Evolutionary conservation across 2,113 vertebrate species (phyloP).

Genomic region (Rafetus swinhoei): DNA sequence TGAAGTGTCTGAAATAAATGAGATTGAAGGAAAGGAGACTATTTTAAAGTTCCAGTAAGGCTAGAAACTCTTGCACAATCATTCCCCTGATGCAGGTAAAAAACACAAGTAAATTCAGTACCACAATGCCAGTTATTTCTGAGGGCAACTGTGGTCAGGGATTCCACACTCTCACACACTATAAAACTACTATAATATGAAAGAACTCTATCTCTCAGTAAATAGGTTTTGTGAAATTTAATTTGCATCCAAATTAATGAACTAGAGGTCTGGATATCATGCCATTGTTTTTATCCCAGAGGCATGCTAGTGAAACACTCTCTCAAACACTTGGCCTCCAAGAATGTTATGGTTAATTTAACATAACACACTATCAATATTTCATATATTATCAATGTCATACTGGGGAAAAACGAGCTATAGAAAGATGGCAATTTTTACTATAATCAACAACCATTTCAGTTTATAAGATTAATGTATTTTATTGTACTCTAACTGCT

Average conservation of each 20-base stretch:
- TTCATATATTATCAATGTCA: neutral
- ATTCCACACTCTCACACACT: neutral
- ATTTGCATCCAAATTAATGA: constrained; percentile 61
- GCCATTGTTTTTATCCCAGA: constrained; percentile 59
- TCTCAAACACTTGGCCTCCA: constrained; percentile 54
- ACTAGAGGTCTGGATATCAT: constrained; percentile 43
- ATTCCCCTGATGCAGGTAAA: neutral
- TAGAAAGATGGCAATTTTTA: constrained; percentile 19
- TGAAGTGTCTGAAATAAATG: neutral
- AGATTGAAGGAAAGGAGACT: neutral
- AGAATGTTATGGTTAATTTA: constrained; percentile 52
- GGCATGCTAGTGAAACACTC: constrained; percentile 53
- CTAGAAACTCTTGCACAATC: neutral
- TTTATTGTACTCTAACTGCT: neutral
- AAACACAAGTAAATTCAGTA: neutral
- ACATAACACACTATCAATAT: constrained; percentile 49
- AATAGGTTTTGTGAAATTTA: constrained; percentile 64
- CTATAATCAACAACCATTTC: neutral
- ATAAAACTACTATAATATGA: neutral
- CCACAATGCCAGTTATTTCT: neutral
- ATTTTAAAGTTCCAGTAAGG: neutral
- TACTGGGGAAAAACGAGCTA: neutral
- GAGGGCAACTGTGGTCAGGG: neutral
- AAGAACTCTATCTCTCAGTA: constrained; percentile 44
- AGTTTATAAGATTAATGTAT: neutral